A percentile compares a stretch with the other conserved stretches of the same genome.
These are phyloP conservation scores for Pangasius krempfi DNA, from an alignment of 2,797 vertebrate genomes.

Conservation along the genomic window DNA sequence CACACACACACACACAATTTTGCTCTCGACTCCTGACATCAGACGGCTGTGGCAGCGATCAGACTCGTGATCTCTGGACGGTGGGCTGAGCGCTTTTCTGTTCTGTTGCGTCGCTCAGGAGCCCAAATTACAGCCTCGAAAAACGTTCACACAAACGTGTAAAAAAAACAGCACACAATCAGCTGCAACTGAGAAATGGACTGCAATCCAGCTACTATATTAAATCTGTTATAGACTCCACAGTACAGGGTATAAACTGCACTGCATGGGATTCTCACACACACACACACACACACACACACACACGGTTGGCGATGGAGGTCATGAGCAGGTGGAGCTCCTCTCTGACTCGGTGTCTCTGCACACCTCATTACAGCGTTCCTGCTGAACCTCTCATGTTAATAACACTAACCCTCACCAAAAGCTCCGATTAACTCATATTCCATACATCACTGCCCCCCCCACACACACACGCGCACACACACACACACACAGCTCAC, in stretches of 20 bases:
- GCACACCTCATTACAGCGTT: background rate
- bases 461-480: constrained; percentile 28
- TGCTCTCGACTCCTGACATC: background rate
- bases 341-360: background rate
- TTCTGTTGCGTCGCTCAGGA: no score
- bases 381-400: background rate
- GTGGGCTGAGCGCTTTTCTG: no score
- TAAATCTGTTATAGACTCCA: background rate
- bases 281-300: background rate
- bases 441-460: background rate
- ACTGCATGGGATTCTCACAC: background rate
- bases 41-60: background rate
- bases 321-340: background rate
- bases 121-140: background rate
- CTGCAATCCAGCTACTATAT: background rate
- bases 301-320: background rate
- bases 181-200: background rate
- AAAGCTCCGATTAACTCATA: background rate
- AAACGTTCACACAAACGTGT: background rate
- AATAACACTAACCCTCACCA: background rate
- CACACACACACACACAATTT: background rate
- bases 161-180: background rate
- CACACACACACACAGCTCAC: constrained; percentile 12
- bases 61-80: background rate
- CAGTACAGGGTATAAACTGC: background rate